Conservation (phyloP, 2,888 invertebrate genomes). For the Chironomus riparius region DNA sequence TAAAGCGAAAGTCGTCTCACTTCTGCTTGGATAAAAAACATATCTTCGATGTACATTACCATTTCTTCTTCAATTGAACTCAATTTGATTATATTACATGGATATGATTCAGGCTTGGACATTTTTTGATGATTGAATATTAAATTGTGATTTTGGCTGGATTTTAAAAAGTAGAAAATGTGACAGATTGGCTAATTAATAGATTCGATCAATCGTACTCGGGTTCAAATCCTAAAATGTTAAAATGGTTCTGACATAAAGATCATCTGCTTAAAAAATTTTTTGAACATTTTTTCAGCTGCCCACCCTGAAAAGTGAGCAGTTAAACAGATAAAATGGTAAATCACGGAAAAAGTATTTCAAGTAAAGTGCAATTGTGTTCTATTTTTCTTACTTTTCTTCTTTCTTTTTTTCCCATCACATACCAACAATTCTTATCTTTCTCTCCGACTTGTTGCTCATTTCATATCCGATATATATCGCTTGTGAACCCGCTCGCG, state of each 20-base stretch:
- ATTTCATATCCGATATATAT: no score
- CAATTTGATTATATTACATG: constrained; percentile 23
- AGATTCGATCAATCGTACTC: no score
- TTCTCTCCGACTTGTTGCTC: no score
- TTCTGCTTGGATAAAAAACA: background rate
- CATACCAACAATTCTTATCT: background rate
- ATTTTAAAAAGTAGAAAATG: background rate
- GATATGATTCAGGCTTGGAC: background rate
- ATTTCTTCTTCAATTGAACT: constrained; percentile 14
- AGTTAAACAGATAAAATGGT: background rate
- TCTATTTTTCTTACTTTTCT: background rate
- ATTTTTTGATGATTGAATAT: no score
- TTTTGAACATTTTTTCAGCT: no score
- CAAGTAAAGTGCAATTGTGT: background rate
- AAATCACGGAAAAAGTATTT: background rate
- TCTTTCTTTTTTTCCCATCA: constrained; percentile 12
- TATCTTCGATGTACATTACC: no score
- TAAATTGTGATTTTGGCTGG: background rate
- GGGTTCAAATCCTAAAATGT: no score
- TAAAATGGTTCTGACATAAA: no score
- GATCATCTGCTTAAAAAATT: no score
- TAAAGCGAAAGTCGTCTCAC: background rate
- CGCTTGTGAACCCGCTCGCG: no score
- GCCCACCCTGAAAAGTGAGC: no score
- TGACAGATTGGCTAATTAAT: no score